Evolutionary conservation across 2,113 vertebrate species (phyloP).

Genomic region (Daboia siamensis): DNA sequence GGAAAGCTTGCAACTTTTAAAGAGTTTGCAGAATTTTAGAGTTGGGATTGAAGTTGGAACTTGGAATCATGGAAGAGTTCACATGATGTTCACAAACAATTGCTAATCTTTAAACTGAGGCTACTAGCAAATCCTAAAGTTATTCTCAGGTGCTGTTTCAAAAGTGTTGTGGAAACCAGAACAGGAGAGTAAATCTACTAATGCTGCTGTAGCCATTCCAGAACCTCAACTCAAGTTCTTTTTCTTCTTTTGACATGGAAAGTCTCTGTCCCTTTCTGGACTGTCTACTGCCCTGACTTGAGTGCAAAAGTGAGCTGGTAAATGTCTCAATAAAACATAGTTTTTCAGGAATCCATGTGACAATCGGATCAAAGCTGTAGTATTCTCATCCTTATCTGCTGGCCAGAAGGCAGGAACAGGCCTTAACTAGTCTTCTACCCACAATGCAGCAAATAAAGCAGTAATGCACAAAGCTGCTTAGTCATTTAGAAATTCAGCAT

Average conservation of each 20-base stretch:
- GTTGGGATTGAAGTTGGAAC: background rate
- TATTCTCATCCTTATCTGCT: background rate
- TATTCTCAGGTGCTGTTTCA: background rate
- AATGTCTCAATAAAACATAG: background rate
- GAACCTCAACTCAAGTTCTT: background rate
- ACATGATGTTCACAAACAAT: background rate
- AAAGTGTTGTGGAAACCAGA: background rate
- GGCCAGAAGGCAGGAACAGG: background rate
- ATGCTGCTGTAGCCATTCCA: too few relatives aligned
- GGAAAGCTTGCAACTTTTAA: background rate
- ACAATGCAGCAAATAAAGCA: background rate
- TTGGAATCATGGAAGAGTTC: background rate
- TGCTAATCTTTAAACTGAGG: background rate
- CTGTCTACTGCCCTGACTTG: background rate
- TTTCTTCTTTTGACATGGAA: background rate
- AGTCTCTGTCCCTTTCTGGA: background rate
- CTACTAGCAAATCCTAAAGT: background rate
- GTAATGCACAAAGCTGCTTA: background rate
- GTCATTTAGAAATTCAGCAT: background rate
- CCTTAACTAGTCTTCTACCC: background rate
- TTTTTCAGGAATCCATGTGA: background rate
- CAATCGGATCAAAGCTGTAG: background rate
- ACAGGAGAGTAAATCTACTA: background rate
- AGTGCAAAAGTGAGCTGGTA: background rate
- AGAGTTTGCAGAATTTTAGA: background rate